Evolutionary conservation across 2,888 invertebrate species (phyloP).

Genomic region (Hoplodrina ambigua): DNA sequence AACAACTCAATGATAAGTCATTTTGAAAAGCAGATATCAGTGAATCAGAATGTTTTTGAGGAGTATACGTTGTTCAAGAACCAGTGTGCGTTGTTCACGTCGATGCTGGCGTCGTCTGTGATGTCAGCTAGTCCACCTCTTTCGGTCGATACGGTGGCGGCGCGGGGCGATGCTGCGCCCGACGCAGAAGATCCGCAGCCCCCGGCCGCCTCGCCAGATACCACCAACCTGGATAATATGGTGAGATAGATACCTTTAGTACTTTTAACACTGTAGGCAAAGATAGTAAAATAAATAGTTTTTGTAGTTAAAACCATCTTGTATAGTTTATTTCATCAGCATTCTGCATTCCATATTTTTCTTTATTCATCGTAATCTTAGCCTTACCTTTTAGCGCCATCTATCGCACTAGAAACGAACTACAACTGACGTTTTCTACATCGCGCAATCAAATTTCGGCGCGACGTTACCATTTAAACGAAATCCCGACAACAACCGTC

Average conservation of each 20-base stretch:
- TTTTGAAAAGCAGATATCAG: conserved; percentile 73
- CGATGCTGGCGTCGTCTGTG: conserved; percentile 29
- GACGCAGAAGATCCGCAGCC: conserved; percentile 22
- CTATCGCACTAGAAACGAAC: no score
- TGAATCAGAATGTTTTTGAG: conserved; percentile 61
- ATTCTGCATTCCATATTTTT: background rate
- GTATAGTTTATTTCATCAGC: background rate
- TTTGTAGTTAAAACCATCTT: background rate
- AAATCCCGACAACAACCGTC: no score
- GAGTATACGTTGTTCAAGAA: conserved; percentile 62
- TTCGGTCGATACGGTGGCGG: background rate
- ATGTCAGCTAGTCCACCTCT: background rate
- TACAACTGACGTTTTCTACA: no score
- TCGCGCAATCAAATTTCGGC: no score
- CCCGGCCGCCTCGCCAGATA: conserved; percentile 75
- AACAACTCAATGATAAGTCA: conserved; percentile 66
- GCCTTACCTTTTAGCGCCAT: no score
- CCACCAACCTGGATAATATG: conserved; percentile 76
- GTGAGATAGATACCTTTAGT: conserved; percentile 75
- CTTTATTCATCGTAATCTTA: no score
- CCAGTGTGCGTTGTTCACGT: conserved; percentile 32
- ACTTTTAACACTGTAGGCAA: background rate
- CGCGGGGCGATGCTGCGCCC: background rate
- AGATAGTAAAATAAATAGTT: background rate
- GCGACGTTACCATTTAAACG: no score